These are phyloP conservation scores for Pogonocichla stellata DNA, from an alignment of 2,113 vertebrate genomes.

Conservation along the genomic window DNA sequence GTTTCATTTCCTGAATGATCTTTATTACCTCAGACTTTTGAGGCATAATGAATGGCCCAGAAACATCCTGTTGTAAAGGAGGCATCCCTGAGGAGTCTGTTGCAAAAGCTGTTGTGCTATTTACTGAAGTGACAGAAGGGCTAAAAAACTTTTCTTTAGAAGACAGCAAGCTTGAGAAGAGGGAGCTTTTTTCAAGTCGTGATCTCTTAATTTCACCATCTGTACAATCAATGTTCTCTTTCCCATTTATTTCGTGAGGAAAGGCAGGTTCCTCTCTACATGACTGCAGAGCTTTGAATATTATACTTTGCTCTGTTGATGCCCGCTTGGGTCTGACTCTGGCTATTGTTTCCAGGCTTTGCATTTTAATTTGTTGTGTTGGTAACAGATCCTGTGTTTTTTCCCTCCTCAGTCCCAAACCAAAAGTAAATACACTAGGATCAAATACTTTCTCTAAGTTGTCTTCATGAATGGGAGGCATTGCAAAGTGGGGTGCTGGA, in stretches of 20 bases:
- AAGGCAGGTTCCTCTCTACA: slow-evolving; percentile 24
- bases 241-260: slow-evolving; percentile 49
- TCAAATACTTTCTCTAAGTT: slow-evolving; percentile 88
- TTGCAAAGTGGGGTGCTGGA: slow-evolving; percentile 78
- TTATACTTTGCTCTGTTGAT: slow-evolving; percentile 84
- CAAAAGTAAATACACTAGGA: slow-evolving; percentile 85
- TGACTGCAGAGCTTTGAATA: slow-evolving; percentile 74
- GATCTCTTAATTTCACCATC: slow-evolving; percentile 76
- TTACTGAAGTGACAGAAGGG: slow-evolving; percentile 70
- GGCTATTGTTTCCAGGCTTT: slow-evolving; percentile 75
- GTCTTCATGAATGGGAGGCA: slow-evolving; percentile 93
- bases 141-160: slow-evolving; percentile 76
- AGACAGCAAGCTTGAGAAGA: slow-evolving; percentile 85
- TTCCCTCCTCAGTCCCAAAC: slow-evolving; percentile 80
- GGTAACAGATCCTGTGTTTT: slow-evolving; percentile 75
- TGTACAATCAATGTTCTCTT: slow-evolving; percentile 46
- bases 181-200: slow-evolving; percentile 85
- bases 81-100: slow-evolving; percentile 38
- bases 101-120: slow-evolving; percentile 68
- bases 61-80: slow-evolving; percentile 30
- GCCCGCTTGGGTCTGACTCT: slow-evolving; percentile 72
- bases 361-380: slow-evolving; percentile 80
- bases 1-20: slow-evolving; percentile 45
- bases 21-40: slow-evolving; percentile 59
- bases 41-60: slow-evolving; percentile 22